Percentiles rank a stretch among this genome's conserved stretches.
phyloP scores from a whole-genome alignment of 2,888 invertebrate species.

The Hemaris fuciformis region DNA sequence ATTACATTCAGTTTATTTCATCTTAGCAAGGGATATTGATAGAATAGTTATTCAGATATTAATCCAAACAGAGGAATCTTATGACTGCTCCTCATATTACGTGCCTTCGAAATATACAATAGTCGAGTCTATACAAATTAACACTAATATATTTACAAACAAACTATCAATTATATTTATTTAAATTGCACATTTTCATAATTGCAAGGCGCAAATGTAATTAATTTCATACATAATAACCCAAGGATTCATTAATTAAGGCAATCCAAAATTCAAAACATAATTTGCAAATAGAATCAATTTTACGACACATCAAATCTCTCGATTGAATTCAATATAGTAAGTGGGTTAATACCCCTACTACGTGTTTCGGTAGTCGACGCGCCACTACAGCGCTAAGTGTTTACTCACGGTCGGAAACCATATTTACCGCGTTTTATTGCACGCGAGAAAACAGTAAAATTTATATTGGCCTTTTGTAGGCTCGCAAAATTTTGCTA shows the following conservation, averaged over 20 bases:
- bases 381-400: background rate
- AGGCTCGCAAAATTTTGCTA: conserved; percentile 2
- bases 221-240: background rate
- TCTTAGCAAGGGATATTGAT: too few relatives aligned
- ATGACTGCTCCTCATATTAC: too few relatives aligned
- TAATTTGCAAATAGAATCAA: background rate
- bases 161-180: too few relatives aligned
- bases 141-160: too few relatives aligned
- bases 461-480: background rate
- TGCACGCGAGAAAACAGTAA: conserved; percentile 10
- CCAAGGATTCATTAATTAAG: background rate
- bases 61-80: too few relatives aligned
- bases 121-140: too few relatives aligned
- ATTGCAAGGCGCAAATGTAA: background rate
- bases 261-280: background rate
- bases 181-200: too few relatives aligned
- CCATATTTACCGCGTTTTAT: background rate
- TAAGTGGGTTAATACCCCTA: conserved; percentile 8
- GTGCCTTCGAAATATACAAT: too few relatives aligned
- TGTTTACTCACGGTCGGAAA: conserved; percentile 12
- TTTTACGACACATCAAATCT: background rate
- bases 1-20: too few relatives aligned
- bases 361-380: conserved; percentile 6
- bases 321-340: background rate
- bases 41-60: too few relatives aligned